Conservation (phyloP, 2,113 vertebrate genomes). For the Macheiramphus alcinus region DNA sequence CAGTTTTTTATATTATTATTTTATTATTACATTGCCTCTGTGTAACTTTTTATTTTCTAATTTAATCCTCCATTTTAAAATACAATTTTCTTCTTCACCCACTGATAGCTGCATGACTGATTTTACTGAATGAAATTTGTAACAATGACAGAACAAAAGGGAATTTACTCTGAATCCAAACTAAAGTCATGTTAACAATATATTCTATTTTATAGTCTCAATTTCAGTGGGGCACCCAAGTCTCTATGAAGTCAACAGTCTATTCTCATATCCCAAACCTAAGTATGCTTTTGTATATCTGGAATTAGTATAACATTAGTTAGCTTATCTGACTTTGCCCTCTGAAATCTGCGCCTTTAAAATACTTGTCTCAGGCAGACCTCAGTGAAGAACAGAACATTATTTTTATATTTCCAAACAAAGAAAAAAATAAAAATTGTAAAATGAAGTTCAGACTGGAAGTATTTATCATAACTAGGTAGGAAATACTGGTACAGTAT, state of each 20-base stretch:
- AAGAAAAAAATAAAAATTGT: neutral
- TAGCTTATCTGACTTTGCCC: neutral
- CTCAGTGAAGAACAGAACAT: neutral
- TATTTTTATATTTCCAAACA: neutral
- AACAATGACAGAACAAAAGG: conserved; percentile 19
- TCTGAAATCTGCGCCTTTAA: neutral
- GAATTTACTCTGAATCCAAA: conserved; percentile 4
- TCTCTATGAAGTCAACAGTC: neutral
- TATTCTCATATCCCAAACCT: neutral
- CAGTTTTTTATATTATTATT: neutral
- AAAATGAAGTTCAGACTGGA: neutral
- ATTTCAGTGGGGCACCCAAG: neutral
- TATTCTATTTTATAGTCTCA: neutral
- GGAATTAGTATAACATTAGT: neutral
- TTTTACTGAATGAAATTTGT: conserved; percentile 37
- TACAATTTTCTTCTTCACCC: conserved; percentile 5
- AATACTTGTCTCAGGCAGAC: neutral
- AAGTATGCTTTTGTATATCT: neutral
- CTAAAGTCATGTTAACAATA: conserved; percentile 13
- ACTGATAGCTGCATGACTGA: conserved; percentile 1
- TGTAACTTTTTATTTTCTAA: neutral
- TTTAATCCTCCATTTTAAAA: conserved; percentile 36
- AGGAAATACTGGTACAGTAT: neutral
- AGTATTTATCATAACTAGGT: neutral
- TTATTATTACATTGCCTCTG: neutral